These are phyloP conservation scores for Meda fulgida DNA, from an alignment of 2,797 vertebrate species.

Conservation along the genomic window DNA sequence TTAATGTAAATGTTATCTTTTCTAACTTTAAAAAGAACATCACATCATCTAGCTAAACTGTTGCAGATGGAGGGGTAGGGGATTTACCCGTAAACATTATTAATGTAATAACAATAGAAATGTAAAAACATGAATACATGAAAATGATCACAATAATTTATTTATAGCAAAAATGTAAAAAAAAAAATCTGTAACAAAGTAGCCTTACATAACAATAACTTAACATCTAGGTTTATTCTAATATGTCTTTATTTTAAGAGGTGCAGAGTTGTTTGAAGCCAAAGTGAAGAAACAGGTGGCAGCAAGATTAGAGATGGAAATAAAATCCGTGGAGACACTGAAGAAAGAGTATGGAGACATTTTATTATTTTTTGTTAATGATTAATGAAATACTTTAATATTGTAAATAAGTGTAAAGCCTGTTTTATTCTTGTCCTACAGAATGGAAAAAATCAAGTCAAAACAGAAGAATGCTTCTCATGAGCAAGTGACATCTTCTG, in stretches of 20 bases:
- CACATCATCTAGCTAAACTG: too few relatives aligned
- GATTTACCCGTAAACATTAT: too few relatives aligned
- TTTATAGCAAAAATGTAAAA: not conserved
- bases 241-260: slow-evolving; percentile 66
- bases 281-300: slow-evolving; percentile 78
- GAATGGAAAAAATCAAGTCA: slow-evolving; percentile 82
- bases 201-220: not conserved
- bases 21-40: too few relatives aligned
- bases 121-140: not conserved
- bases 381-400: not conserved
- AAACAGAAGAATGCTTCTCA: slow-evolving; percentile 73
- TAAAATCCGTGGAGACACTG: slow-evolving; percentile 76
- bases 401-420: not conserved
- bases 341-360: slow-evolving; percentile 74
- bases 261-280: slow-evolving; percentile 80
- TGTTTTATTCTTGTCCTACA: slow-evolving; percentile 48
- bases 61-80: too few relatives aligned
- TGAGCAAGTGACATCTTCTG: slow-evolving; percentile 39
- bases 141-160: not conserved
- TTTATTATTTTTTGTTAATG: not conserved
- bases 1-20: too few relatives aligned
- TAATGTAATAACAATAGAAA: not conserved
- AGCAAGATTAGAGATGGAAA: slow-evolving; percentile 74
- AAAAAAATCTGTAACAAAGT: not conserved
- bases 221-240: not conserved